Evolutionary conservation across 2,888 invertebrate genomes (phyloP).

Genomic region (Andrena flavipes): DNA sequence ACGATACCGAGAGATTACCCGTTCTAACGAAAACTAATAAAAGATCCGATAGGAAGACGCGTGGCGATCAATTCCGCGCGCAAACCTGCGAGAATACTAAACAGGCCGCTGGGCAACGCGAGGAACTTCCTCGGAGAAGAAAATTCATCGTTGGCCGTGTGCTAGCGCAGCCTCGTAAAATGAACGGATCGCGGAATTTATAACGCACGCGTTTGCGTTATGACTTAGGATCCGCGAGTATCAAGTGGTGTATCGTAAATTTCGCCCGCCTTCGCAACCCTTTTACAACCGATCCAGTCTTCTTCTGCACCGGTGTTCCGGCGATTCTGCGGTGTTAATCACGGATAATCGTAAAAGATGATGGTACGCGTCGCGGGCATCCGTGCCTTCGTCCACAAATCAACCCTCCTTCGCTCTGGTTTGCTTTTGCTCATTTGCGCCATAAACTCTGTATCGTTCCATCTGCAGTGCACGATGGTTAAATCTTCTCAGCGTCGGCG

Average conservation of each 20-base stretch:
- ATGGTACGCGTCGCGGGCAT: background rate
- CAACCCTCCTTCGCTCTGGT: no score
- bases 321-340: background rate
- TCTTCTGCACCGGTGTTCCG: background rate
- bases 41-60: background rate
- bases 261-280: background rate
- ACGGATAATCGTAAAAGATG: background rate
- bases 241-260: background rate
- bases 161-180: background rate
- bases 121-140: background rate
- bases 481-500: constrained; percentile 32
- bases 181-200: background rate
- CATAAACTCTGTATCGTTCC: no score
- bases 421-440: no score
- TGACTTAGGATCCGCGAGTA: background rate
- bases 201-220: background rate
- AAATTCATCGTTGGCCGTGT: constrained; percentile 1
- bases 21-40: background rate
- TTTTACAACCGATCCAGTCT: background rate
- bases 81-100: background rate
- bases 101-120: background rate
- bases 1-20: background rate
- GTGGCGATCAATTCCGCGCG: background rate
- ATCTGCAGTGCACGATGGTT: background rate
- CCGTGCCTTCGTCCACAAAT: no score